phyloP scores from a whole-genome alignment of 2,113 vertebrate species.

The Esox niger region DNA sequence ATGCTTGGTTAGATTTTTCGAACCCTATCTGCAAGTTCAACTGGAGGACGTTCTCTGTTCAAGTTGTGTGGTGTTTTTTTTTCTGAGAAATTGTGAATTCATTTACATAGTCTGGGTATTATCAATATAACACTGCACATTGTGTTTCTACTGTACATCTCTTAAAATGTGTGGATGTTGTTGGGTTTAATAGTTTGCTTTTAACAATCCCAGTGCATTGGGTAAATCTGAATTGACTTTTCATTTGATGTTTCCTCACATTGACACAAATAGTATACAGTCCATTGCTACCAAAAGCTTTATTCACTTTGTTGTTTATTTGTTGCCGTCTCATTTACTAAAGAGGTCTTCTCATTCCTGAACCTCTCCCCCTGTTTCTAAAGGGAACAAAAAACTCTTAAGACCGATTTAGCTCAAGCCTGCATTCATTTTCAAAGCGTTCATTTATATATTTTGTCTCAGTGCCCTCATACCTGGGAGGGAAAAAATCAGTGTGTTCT shows the following conservation, averaged over 20 bases:
- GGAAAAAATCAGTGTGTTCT: neutral
- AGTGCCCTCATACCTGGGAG: conserved; percentile 20
- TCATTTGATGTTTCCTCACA: neutral
- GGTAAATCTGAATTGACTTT: neutral
- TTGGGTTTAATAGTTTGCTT: too few relatives aligned
- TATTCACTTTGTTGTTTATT: neutral
- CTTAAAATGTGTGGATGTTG: too few relatives aligned
- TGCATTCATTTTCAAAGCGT: conserved; percentile 35
- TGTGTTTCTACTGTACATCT: too few relatives aligned
- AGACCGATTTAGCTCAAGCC: neutral
- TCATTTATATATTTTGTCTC: conserved; percentile 33
- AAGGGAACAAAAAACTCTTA: neutral
- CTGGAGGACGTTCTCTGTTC: too few relatives aligned
- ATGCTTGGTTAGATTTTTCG: too few relatives aligned
- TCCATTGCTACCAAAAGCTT: neutral
- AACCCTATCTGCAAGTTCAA: too few relatives aligned
- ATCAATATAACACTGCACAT: too few relatives aligned
- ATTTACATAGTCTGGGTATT: too few relatives aligned
- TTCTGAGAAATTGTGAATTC: too few relatives aligned
- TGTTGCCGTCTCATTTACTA: neutral
- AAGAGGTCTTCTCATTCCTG: neutral
- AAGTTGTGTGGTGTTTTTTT: too few relatives aligned
- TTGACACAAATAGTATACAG: neutral
- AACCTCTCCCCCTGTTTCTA: neutral
- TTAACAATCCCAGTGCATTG: neutral